Evolutionary conservation across 2,797 vertebrate genomes (phyloP).

Genomic region (Denticeps clupeoides): DNA sequence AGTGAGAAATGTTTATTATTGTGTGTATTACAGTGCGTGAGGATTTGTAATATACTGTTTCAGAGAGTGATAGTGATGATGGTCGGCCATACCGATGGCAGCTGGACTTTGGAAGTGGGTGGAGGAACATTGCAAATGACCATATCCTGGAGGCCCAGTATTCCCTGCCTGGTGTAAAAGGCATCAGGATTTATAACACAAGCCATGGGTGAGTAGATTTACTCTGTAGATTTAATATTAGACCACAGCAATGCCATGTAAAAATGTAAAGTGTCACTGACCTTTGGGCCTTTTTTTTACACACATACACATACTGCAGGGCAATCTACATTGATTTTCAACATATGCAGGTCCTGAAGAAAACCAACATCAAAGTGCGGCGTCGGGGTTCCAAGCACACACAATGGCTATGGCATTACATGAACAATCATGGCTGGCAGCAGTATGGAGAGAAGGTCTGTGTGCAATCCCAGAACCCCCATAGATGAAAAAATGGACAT

Average conservation of each 20-base stretch:
- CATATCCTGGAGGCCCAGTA: conserved; percentile 58
- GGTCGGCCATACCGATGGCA: conserved; percentile 50
- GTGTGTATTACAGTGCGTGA: not conserved
- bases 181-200: conserved; percentile 54
- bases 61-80: conserved; percentile 29
- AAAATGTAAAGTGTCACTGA: not conserved
- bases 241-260: not conserved
- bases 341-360: conserved; percentile 39
- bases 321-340: conserved; percentile 44
- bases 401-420: conserved; percentile 53
- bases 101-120: conserved; percentile 31
- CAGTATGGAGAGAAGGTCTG: conserved; percentile 45
- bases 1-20: too few relatives aligned
- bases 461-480: too few relatives aligned
- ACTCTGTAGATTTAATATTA: not conserved
- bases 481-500: not conserved
- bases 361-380: conserved; percentile 39
- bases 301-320: conserved; percentile 24
- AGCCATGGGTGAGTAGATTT: conserved; percentile 45
- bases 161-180: conserved; percentile 41
- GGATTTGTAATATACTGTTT: not conserved
- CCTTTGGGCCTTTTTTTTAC: not conserved
- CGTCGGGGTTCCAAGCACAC: conserved; percentile 42
- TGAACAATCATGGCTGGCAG: conserved; percentile 28
- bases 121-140: conserved; percentile 47